A percentile compares a stretch with the other conserved stretches of the same genome.
phyloP scores from a whole-genome alignment of 2,888 invertebrate species.

The Fragum whitleyi region DNA sequence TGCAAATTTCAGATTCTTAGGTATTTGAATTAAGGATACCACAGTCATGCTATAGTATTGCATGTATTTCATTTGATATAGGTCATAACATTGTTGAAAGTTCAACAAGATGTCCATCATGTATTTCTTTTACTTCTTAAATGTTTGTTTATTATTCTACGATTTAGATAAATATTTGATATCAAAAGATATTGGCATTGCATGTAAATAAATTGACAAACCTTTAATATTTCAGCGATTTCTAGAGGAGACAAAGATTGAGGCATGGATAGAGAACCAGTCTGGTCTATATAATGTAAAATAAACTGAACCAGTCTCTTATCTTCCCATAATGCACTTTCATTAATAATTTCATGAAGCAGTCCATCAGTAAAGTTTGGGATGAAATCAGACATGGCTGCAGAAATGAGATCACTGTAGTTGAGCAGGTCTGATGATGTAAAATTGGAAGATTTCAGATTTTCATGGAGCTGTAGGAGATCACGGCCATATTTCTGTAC shows the following conservation, averaged over 20 bases:
- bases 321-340: conserved; percentile 59
- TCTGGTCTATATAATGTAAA: conserved; percentile 45
- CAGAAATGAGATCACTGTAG: conserved; percentile 25
- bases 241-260: conserved; percentile 59
- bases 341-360: conserved; percentile 59
- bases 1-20: too few relatives aligned
- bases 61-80: too few relatives aligned
- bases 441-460: conserved; percentile 21
- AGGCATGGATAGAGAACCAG: conserved; percentile 35
- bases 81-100: too few relatives aligned
- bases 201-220: conserved; percentile 19
- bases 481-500: conserved; percentile 10
- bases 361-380: conserved; percentile 53
- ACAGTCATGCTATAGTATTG: too few relatives aligned
- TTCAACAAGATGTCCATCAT: too few relatives aligned
- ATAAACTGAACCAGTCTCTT: conserved; percentile 54
- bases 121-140: too few relatives aligned
- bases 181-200: too few relatives aligned
- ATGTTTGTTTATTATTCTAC: too few relatives aligned
- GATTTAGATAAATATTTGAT: too few relatives aligned
- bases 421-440: conserved; percentile 17
- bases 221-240: conserved; percentile 74
- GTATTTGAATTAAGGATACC: too few relatives aligned
- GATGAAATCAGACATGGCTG: conserved; percentile 42
- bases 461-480: conserved; percentile 30